phyloP scores from a whole-genome alignment of 92 coral and sea anemone species.

The Anthopleura xanthogrammica region DNA sequence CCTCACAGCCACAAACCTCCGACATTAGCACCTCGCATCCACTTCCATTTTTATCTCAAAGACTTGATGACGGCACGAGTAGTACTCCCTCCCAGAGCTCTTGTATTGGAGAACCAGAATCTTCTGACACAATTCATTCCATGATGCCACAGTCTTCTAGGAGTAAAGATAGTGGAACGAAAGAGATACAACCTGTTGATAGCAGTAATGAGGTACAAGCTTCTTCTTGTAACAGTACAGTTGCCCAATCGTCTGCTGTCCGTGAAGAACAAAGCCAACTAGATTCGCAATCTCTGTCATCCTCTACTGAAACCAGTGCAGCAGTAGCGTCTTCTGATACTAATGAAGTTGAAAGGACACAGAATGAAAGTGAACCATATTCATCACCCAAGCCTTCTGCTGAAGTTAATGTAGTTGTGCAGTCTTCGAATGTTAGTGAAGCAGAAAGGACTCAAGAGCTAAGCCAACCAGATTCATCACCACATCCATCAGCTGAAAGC shows the following conservation, averaged over 20 bases:
- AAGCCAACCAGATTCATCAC: not conserved
- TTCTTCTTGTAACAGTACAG: not conserved
- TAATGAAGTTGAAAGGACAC: not conserved
- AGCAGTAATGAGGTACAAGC: constrained; percentile 13
- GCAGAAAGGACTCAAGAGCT: not conserved
- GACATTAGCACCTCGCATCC: not conserved
- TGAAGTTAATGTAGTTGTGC: not conserved
- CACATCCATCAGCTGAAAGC: constrained; percentile 1
- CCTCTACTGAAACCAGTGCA: constrained; percentile 11
- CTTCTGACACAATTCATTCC: constrained; percentile 5
- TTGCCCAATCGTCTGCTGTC: not conserved
- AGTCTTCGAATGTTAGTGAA: not conserved
- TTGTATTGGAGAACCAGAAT: constrained; percentile 9
- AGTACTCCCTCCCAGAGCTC: constrained; percentile 27
- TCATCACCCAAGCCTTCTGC: constrained; percentile 1
- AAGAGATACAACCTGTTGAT: constrained; percentile 21
- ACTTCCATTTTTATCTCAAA: not conserved
- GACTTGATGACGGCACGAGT: not conserved
- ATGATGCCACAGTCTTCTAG: not conserved
- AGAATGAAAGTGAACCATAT: not conserved
- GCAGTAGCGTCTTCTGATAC: not conserved
- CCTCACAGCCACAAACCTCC: not conserved
- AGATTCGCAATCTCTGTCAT: not conserved
- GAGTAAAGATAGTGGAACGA: not conserved
- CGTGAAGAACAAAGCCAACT: not conserved